Base-by-base conservation (phyloP, 2,888 invertebrate genomes). In the Miltochrista miniata region DNA sequence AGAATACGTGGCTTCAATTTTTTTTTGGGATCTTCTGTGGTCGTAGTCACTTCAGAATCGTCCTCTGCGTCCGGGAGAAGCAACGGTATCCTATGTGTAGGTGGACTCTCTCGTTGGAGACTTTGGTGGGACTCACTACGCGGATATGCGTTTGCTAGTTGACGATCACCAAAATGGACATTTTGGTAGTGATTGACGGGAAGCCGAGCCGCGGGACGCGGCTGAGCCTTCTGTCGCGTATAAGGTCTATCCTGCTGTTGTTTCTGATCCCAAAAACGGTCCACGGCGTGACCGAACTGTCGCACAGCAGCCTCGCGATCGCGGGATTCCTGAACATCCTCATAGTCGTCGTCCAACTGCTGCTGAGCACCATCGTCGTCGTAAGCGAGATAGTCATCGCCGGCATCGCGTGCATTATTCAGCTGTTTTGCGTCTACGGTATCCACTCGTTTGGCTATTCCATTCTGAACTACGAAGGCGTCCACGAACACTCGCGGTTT, bases 81-180 rank as follows among this genome's bases (percentile, higher is more conserved):
- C 2, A 61, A 54, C 1, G 79, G 77, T 10, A 79, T 72, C 11
- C 76, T 77, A 31, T 83, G 81, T 1, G 77, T 61, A 10, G 65
- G 68, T 2, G 71, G 44, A 18, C 76, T 75, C 40, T 73, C 77
- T 11, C 76, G 77, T 64, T 81, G 82, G 18, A 82, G 56, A 24
- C 74, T 81, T 56, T 82, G 82, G 37, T 76, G 77, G 1, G 77
- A 72, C 0, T 72, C 75, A 13, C 66, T 74, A 9, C 70, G 68
- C 13, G 69, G 54, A 8, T 70, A 73, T 11, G 73, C 59, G 43
- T 83, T 72, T 1, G 69, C 79, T 15, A 84, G 54, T 33, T 80
- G 74, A 2, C 89, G 80, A 43, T 90, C 89, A 1, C 90, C 91
- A 55, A 91, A 91, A 59, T 91, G 90, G 10, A 90, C 90, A 48